phyloP scores from a whole-genome alignment of 2,113 vertebrate genomes.

The Nothocercus nigrocapillus region DNA sequence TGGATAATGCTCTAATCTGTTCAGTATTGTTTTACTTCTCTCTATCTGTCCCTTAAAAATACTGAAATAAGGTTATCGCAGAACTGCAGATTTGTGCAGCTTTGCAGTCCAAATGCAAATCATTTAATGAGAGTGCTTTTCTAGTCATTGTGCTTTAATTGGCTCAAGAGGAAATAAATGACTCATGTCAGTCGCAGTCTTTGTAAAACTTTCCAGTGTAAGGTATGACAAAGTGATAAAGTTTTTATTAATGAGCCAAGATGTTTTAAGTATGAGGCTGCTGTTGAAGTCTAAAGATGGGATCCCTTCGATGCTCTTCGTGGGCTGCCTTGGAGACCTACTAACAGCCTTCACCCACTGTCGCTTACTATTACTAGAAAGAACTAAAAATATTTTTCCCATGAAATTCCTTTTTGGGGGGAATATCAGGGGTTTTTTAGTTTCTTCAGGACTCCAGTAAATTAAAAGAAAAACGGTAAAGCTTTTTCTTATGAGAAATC shows the following conservation, averaged over 20 bases:
- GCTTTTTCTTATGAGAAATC: constrained; percentile 71
- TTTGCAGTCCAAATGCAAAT: constrained; percentile 24
- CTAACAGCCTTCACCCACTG: constrained; percentile 54
- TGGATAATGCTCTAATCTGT: constrained; percentile 38
- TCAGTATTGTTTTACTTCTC: constrained; percentile 8
- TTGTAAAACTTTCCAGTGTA: constrained; percentile 13
- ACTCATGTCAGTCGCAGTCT: background rate
- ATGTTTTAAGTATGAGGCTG: constrained; percentile 47
- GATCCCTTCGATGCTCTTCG: constrained; percentile 36
- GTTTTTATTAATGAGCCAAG: constrained; percentile 20
- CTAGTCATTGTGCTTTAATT: constrained; percentile 58
- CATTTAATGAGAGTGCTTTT: constrained; percentile 9
- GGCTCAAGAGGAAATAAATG: constrained; percentile 74
- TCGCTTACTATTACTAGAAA: constrained; percentile 60
- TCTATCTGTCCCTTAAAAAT: constrained; percentile 30
- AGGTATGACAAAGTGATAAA: constrained; percentile 43
- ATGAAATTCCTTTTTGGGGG: constrained; percentile 20
- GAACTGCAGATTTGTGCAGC: constrained; percentile 23
- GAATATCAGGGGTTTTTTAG: constrained; percentile 48
- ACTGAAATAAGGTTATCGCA: constrained; percentile 22
- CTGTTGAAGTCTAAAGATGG: constrained; percentile 48
- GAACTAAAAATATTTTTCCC: constrained; percentile 73
- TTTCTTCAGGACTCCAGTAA: constrained; percentile 68
- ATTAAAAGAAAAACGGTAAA: constrained; percentile 58
- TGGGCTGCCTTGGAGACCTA: constrained; percentile 44